These are phyloP conservation scores for Taenioides sp. DNA, from an alignment of 2,797 vertebrate genomes.

Conservation along the genomic window DNA sequence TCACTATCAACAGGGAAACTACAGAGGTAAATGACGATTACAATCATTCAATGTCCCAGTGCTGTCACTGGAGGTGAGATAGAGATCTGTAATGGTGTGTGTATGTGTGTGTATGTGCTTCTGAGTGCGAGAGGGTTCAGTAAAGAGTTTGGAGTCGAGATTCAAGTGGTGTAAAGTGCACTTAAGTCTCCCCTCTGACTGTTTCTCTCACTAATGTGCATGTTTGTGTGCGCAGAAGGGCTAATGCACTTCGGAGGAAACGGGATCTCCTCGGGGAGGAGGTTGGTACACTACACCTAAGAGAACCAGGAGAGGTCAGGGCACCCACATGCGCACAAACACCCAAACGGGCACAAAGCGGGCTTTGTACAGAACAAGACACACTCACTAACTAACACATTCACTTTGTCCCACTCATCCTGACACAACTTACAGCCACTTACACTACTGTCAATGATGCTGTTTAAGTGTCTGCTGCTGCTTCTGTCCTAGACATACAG, in stretches of 20 bases:
- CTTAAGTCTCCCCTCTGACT: slow-evolving; percentile 75
- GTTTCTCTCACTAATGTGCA: slow-evolving; percentile 69
- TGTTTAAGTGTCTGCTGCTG: slow-evolving; percentile 35
- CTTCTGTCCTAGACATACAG: slow-evolving; percentile 72
- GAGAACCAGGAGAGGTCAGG: slow-evolving; percentile 81
- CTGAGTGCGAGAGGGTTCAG: slow-evolving; percentile 38
- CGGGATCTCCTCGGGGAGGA: slow-evolving; percentile 95
- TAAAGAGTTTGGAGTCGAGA: slow-evolving; percentile 50
- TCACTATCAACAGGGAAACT: slow-evolving; percentile 69
- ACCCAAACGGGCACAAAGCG: slow-evolving; percentile 76
- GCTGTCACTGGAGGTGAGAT: slow-evolving; percentile 32
- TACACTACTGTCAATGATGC: slow-evolving; percentile 41
- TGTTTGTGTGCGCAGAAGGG: slow-evolving; percentile 84
- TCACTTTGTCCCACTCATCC: slow-evolving; percentile 59
- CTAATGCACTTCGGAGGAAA: slow-evolving; percentile 97
- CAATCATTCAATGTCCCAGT: background rate
- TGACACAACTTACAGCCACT: slow-evolving; percentile 47
- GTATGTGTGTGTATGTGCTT: slow-evolving; percentile 25
- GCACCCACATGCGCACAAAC: slow-evolving; percentile 74
- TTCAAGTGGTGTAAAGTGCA: slow-evolving; percentile 76
- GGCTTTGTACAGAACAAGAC: slow-evolving; percentile 73
- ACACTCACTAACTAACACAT: slow-evolving; percentile 54
- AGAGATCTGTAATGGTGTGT: slow-evolving; percentile 14
- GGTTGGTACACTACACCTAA: slow-evolving; percentile 95
- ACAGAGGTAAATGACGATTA: slow-evolving; percentile 61